A percentile compares a stretch with the other conserved stretches of the same genome.
Evolutionary conservation across 1,140 invertebrate species (phyloP).

Genomic region (Cotesia vestalis): DNA sequence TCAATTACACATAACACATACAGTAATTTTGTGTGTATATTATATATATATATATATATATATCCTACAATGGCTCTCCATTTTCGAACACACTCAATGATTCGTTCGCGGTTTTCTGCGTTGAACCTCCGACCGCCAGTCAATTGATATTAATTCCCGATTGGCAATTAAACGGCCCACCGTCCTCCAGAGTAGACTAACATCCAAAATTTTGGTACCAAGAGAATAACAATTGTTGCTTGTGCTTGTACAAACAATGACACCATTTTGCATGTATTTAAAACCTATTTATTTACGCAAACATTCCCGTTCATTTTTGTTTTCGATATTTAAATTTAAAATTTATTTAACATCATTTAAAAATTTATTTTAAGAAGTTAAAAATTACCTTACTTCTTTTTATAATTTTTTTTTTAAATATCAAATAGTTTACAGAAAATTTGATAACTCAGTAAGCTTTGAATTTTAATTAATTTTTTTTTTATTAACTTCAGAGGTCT

Average conservation of each 20-base stretch:
- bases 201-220: conserved; percentile 40
- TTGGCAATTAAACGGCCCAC: conserved; percentile 48
- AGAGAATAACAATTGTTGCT: conserved; percentile 44
- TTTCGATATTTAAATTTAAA: no score
- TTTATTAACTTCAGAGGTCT: no score
- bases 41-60: not conserved
- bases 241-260: conserved; percentile 2
- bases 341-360: no score
- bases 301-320: no score
- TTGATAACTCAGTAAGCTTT: no score
- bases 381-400: no score
- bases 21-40: not conserved
- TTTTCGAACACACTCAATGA: conserved; percentile 25
- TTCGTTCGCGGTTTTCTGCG: conserved; percentile 28
- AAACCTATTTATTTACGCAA: no score
- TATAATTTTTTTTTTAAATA: no score
- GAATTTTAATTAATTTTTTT: no score
- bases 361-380: no score
- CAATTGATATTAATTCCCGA: conserved; percentile 49
- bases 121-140: conserved; percentile 3
- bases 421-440: no score
- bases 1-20: no score
- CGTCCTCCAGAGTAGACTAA: conserved; percentile 22
- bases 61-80: conserved; percentile 18
- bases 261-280: conserved; percentile 26